These are phyloP conservation scores for Drosophila lacertosa DNA, from an alignment of 1,140 invertebrate genomes.

Conservation along the genomic window DNA sequence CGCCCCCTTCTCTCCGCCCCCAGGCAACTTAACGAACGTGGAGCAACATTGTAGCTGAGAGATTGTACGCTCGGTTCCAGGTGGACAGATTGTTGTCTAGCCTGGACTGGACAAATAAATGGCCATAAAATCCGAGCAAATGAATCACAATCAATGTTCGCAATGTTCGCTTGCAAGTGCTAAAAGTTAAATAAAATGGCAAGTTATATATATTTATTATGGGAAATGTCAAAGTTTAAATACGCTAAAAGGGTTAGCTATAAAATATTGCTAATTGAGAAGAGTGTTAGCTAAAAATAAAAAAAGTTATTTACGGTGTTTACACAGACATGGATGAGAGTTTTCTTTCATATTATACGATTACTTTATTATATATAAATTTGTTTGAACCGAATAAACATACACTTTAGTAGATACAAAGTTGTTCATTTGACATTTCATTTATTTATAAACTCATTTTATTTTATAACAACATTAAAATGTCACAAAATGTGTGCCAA, in stretches of 20 bases:
- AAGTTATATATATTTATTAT: not conserved
- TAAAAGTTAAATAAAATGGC: not conserved
- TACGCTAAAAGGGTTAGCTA: not conserved
- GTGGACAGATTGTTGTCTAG: slow-evolving; percentile 20
- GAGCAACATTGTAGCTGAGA: slow-evolving; percentile 21
- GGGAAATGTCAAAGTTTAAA: not conserved
- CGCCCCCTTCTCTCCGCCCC: not conserved
- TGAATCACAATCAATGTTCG: slow-evolving; percentile 30
- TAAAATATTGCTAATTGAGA: too few species aligned
- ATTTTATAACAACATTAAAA: too few species aligned
- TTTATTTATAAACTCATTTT: too few species aligned
- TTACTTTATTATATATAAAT: too few species aligned
- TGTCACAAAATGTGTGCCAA: too few species aligned
- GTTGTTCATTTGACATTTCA: too few species aligned
- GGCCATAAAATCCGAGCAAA: slow-evolving; percentile 17
- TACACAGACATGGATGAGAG: too few species aligned
- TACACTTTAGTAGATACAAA: too few species aligned
- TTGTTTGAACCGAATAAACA: too few species aligned
- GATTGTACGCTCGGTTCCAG: slow-evolving; percentile 11
- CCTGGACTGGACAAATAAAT: slow-evolving; percentile 4
- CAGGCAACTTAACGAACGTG: not conserved
- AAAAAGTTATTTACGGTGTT: too few species aligned
- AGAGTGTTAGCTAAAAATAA: too few species aligned
- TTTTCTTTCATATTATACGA: too few species aligned
- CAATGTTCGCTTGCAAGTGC: not conserved